A percentile compares a stretch with the other conserved stretches of the same genome.
Conservation (phyloP, 2,113 vertebrate genomes). For the Daphoenositta chrysoptera region DNA sequence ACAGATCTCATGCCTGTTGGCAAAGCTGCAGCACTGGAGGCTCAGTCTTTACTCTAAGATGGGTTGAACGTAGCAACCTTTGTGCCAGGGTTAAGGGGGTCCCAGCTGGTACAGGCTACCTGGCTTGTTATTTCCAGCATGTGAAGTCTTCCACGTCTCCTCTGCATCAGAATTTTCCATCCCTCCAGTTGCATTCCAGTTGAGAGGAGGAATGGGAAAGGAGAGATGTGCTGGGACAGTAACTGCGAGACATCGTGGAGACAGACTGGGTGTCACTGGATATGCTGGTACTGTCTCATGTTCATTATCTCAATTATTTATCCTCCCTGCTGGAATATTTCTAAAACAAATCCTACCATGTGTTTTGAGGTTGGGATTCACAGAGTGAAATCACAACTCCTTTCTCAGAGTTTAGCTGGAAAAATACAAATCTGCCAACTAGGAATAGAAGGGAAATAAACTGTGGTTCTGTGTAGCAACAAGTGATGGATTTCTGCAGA, state of each 20-base stretch:
- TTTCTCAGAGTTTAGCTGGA: constrained; percentile 5
- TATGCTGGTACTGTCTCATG: not conserved
- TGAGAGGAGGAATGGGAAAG: not conserved
- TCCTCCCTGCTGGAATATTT: constrained; percentile 43
- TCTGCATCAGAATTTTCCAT: not conserved
- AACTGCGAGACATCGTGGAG: not conserved
- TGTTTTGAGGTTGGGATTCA: constrained; percentile 57
- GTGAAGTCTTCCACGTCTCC: not conserved
- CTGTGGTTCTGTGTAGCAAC: constrained; percentile 19
- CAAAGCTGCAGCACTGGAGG: not conserved
- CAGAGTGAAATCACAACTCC: constrained; percentile 12
- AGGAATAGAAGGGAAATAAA: constrained; percentile 33
- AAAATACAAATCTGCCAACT: constrained; percentile 43
- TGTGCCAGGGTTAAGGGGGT: not conserved
- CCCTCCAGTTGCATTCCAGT: not conserved
- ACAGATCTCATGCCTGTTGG: not conserved
- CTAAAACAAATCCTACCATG: constrained; percentile 56
- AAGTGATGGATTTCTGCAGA: constrained; percentile 54
- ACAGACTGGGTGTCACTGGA: not conserved
- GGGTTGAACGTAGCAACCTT: fast-evolving
- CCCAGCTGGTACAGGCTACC: not conserved
- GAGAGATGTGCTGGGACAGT: not conserved
- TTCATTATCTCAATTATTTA: constrained; percentile 49
- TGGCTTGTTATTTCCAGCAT: not conserved
- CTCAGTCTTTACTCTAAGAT: not conserved